phyloP scores from a whole-genome alignment of 2,113 vertebrate species.

The Halichoerus grypus region DNA sequence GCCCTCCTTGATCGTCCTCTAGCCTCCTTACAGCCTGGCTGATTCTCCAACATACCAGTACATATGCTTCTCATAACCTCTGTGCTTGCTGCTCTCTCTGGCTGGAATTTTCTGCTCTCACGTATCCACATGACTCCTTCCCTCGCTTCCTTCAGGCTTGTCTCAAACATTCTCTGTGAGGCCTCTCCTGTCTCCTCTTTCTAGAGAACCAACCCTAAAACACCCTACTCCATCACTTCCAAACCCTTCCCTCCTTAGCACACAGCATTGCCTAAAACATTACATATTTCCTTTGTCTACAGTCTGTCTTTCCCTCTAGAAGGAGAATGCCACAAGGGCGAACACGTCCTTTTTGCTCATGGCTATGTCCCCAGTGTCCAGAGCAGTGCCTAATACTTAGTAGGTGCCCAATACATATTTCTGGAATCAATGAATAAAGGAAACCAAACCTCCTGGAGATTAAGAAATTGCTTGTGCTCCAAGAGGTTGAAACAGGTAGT shows the following conservation, averaged over 20 bases:
- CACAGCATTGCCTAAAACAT: not conserved
- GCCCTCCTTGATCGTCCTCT: not conserved
- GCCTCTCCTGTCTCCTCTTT: not conserved
- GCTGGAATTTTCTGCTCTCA: not conserved
- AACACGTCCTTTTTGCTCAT: not conserved
- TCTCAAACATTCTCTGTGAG: not conserved
- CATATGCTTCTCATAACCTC: not conserved
- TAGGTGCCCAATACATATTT: not conserved
- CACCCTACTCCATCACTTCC: not conserved
- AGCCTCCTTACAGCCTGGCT: not conserved
- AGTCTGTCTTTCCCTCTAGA: not conserved
- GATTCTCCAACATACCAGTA: not conserved
- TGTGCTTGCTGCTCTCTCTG: not conserved
- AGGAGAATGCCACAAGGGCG: not conserved
- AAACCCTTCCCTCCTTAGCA: not conserved
- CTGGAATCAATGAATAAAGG: not conserved
- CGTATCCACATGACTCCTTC: accelerated
- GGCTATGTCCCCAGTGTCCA: not conserved
- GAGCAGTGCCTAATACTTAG: not conserved
- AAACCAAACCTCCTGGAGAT: not conserved
- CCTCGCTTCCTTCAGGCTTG: not conserved
- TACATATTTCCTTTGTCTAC: not conserved
- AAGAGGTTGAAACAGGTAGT: not conserved
- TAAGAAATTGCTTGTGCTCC: not conserved
- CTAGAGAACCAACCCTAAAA: not conserved